Base-by-base conservation (phyloP, 2,797 vertebrate genomes). In the Macrochelys suwanniensis region DNA sequence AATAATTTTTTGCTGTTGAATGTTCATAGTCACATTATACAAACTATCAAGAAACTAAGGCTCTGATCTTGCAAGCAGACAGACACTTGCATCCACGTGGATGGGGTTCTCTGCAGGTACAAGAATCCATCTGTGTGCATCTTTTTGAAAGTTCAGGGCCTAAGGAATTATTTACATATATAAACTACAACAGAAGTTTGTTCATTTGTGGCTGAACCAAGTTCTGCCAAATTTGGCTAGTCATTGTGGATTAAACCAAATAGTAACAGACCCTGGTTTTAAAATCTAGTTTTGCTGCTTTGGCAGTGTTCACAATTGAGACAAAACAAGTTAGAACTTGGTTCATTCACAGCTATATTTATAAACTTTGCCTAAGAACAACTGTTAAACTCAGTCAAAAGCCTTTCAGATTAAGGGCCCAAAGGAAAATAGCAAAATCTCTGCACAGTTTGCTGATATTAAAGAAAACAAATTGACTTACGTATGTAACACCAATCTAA, bases 271-370 rank as follows among this genome's bases (percentile, higher is more conserved):
- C 57, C 57, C 23, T 28, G n/a, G 61, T 74, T 49, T 71, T 74
- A 49, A 47, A 82, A 47, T 16, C 15, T 28, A 42, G 45, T 65
- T 87, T 57, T 87, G 16, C 19, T 56, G 23, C 53, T 92, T 28
- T 53, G 4, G 49, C 37, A 85, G 23, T 87, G 50, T 89, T 90
- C 89, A 49, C n/a, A 78, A 10, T 49, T 57, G 87, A 83, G 26
- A 65, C 25, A 93, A 94, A 92, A 49, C 45, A 2, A 93, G 6
- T 90, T 95, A 84, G 90, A 93, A 86, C 17, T n/a, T 57, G 11
- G 25, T 13, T 85, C 0, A 45, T 85, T 92, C 61, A 65, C 53
- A 89, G 53, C 3, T 53, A 10, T 7, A 79, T 25, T 82, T 2
- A 0, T 68, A 81, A 93, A 86, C 37, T 51, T 7, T 11, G 7